Evolutionary conservation across 2,797 vertebrate genomes (phyloP), one percentile per base, ranked within the genome.

Genomic region (Setipinna tenuifilis): DNA sequence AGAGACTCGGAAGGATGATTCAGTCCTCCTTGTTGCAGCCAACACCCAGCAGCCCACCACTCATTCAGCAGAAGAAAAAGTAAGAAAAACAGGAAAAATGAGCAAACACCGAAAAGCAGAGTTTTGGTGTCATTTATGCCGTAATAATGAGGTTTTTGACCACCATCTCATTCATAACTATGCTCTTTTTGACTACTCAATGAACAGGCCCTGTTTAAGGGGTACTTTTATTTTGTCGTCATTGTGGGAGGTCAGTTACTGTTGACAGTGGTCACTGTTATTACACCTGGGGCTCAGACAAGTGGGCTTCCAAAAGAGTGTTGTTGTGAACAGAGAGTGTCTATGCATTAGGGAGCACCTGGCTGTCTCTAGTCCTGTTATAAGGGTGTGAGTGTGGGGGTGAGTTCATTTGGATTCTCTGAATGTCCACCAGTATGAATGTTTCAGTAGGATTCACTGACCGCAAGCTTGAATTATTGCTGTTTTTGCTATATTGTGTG

Each of bases 41-140:
- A 78, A 78, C 71, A 75, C 68, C 46, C 65, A 68, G 25, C 65
- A 71, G 28, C 65, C 65, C 28, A 35, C 28, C 28, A 35, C 65
- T 71, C 14, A 71, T 17, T 28, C 28, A 71, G 4, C 25, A 31
- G 12, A 25, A 14, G 62, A 28, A 68, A 68, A 12, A 68, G n/a
- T 25, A 31, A 2, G 17, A 21, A 3, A 35, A 78, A 75, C 31
- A 41, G 31, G 31, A 11, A 21, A 6, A 41, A 2, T 41, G 31
- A 41, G 21, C 31, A 14, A 71, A 35, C 12, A 68, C 58, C n/a
- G 58, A 68, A 28, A 68, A 68, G 11, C 25, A 68, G 62, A n/a
- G 2, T 68, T 31, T 5, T 12, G 68, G 14, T n/a, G 6, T 61
- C 21, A 61, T 61, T n/a, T 25, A 9, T 65, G 61, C 61, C 7